A percentile compares a stretch with the other conserved stretches of the same genome.
These are phyloP conservation scores for Lytechinus variegatus DNA, from an alignment of 35 echinoderm and acorn worm genomes.

Conservation along the genomic window DNA sequence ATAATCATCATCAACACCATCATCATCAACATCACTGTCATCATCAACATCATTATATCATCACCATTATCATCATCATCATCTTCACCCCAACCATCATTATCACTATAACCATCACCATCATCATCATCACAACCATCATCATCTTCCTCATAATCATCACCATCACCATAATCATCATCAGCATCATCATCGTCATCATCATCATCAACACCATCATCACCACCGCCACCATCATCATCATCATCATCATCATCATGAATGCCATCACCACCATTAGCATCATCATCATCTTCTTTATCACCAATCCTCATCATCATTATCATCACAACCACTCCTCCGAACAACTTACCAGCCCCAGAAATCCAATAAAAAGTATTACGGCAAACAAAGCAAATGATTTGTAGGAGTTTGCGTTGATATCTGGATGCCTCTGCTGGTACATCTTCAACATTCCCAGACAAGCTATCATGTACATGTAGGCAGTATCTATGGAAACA, in stretches of 20 bases:
- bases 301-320: background rate
- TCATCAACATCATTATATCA: background rate
- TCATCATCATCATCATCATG: background rate
- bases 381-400: slow-evolving; percentile 79
- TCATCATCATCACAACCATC: background rate
- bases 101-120: background rate
- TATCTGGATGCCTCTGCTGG: slow-evolving; percentile 91
- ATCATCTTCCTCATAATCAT: background rate
- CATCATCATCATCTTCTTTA: background rate
- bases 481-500: slow-evolving; percentile 82
- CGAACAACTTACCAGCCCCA: slow-evolving; percentile 87
- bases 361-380: slow-evolving; percentile 80
- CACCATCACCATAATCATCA: background rate
- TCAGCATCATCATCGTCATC: background rate
- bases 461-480: slow-evolving; percentile 98
- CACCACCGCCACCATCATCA: background rate
- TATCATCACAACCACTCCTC: background rate
- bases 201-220: background rate
- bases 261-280: background rate
- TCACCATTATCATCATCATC: background rate
- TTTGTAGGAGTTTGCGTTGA: slow-evolving; percentile 86
- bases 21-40: background rate
- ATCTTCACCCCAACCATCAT: too few relatives aligned
- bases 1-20: background rate
- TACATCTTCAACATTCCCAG: slow-evolving; percentile 94